phyloP scores from a whole-genome alignment of 2,113 vertebrate genomes.

The Psittacus erithacus region DNA sequence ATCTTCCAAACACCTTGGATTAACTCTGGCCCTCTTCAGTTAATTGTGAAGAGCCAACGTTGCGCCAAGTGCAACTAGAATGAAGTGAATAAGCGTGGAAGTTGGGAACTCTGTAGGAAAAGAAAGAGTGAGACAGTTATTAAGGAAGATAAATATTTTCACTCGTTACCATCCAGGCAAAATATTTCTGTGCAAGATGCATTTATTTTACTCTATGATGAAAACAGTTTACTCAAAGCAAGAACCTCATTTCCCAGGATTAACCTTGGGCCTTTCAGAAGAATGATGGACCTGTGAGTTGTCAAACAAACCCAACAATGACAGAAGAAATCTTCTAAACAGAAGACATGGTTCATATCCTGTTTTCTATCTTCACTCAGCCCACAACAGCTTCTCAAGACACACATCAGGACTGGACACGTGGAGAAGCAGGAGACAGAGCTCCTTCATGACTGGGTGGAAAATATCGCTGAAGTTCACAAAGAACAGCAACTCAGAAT shows the following conservation, averaged over 20 bases:
- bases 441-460: accelerated
- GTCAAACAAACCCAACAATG: neutral
- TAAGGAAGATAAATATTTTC: neutral
- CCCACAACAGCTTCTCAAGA: neutral
- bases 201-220: neutral
- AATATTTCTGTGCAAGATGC: neutral
- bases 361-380: neutral
- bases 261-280: neutral
- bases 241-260: neutral
- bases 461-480: neutral
- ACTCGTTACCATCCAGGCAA: neutral
- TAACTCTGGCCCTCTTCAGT: neutral
- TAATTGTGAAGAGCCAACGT: neutral
- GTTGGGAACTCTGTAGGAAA: neutral
- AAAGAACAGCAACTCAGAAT: neutral
- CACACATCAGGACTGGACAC: accelerated
- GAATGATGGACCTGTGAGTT: neutral
- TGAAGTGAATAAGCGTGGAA: accelerated
- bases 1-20: neutral
- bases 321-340: neutral
- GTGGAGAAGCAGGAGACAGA: neutral
- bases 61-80: neutral
- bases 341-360: neutral
- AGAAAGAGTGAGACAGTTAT: neutral
- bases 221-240: neutral